These are phyloP conservation scores for Cephonodes hylas DNA, from an alignment of 2,888 invertebrate species.

Conservation along the genomic window DNA sequence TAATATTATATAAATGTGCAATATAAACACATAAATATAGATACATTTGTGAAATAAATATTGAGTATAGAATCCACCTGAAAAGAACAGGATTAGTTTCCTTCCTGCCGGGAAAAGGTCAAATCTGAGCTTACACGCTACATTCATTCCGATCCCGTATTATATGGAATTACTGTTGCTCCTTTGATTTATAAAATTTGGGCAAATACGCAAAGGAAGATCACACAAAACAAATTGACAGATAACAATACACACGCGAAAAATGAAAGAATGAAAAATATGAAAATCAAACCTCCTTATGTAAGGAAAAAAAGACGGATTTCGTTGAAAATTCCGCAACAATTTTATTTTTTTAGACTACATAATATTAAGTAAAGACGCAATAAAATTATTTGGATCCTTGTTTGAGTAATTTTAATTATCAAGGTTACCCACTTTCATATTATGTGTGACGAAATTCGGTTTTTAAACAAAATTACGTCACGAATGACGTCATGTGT, in stretches of 20 bases:
- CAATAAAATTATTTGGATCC: constrained; percentile 24
- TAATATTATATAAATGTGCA: too few relatives aligned
- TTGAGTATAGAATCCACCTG: too few relatives aligned
- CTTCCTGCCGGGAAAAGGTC: not conserved
- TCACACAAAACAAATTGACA: not conserved
- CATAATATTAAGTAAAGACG: constrained; percentile 31
- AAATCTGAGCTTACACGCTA: not conserved
- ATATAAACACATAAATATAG: too few relatives aligned
- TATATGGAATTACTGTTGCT: not conserved
- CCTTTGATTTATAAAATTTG: not conserved
- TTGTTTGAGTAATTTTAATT: constrained; percentile 28
- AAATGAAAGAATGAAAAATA: constrained; percentile 27
- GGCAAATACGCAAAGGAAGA: not conserved
- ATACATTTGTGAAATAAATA: not conserved
- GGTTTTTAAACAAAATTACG: constrained; percentile 18
- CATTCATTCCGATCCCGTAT: not conserved
- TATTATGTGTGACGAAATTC: constrained; percentile 6
- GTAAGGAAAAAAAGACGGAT: constrained; percentile 26
- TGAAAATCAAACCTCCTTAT: constrained; percentile 25
- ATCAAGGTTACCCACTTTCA: constrained; percentile 28
- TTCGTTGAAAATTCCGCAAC: constrained; percentile 30
- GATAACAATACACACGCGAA: constrained; percentile 21
- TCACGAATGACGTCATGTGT: constrained; percentile 21
- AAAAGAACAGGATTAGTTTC: not conserved
- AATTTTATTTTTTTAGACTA: constrained; percentile 22